A percentile compares a stretch with the other conserved stretches of the same genome.
phyloP scores from a whole-genome alignment of 2,888 invertebrate genomes.

The Cetonia aurata region DNA sequence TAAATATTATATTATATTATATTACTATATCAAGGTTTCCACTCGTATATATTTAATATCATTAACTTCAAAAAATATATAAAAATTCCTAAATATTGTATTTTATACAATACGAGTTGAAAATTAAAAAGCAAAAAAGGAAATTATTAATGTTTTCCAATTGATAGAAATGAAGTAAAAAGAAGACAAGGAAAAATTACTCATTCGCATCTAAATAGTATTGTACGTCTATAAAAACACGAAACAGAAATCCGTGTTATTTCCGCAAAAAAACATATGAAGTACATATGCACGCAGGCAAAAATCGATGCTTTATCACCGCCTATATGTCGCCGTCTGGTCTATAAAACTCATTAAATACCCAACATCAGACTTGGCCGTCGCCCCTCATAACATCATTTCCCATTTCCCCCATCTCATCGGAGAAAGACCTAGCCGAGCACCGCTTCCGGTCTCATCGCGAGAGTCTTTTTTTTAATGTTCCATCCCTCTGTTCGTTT shows the following conservation, averaged over 20 bases:
- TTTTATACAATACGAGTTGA: no score
- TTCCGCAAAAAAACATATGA: not conserved
- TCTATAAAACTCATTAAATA: slow-evolving; percentile 32
- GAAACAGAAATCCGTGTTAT: not conserved
- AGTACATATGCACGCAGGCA: not conserved
- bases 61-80: no score
- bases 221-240: not conserved
- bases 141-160: no score
- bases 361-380: slow-evolving; percentile 24
- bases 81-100: no score
- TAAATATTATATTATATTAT: no score
- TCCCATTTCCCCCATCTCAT: slow-evolving; percentile 12
- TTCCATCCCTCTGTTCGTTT: not conserved
- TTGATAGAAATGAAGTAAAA: no score
- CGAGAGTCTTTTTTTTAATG: slow-evolving; percentile 6
- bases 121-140: no score
- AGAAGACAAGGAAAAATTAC: no score
- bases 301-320: slow-evolving; percentile 28
- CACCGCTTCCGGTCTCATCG: slow-evolving; percentile 8
- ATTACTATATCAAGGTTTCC: no score
- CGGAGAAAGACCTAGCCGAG: slow-evolving; percentile 1
- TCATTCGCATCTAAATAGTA: no score
- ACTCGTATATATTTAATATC: no score
- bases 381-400: slow-evolving; percentile 21
- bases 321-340: slow-evolving; percentile 33